phyloP scores from a whole-genome alignment of 2,888 invertebrate genomes.

The Diogma glabrata region DNA sequence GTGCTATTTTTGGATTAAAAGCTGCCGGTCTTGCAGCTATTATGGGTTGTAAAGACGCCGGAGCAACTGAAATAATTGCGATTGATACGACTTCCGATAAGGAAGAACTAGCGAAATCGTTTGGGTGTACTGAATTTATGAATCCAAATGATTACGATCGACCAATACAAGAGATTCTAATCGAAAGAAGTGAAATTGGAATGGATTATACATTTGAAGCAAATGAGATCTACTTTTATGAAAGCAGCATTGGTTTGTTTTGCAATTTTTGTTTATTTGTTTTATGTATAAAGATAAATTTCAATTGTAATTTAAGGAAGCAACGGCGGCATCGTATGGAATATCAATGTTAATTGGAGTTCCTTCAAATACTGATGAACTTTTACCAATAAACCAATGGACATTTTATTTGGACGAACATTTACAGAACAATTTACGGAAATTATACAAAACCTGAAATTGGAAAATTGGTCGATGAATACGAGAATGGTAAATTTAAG shows the following conservation, averaged over 20 bases:
- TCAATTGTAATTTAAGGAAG: no score
- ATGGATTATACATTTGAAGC: conserved; percentile 98
- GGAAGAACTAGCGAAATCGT: conserved; percentile 62
- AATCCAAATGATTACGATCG: conserved; percentile 77
- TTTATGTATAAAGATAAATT: no score
- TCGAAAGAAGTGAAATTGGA: conserved; percentile 88
- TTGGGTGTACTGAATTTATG: conserved; percentile 90
- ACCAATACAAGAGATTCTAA: conserved; percentile 77
- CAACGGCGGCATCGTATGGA: conserved; percentile 97
- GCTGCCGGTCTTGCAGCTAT: conserved; percentile 87
- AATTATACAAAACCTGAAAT: conserved; percentile 93
- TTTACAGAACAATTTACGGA: conserved; percentile 93
- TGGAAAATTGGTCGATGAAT: conserved; percentile 78
- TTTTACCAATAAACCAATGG: conserved; percentile 94
- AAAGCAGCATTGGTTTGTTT: conserved; percentile 42
- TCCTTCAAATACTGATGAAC: conserved; percentile 90
- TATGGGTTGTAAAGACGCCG: conserved; percentile 74
- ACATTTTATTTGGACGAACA: conserved; percentile 93
- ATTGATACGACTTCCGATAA: conserved; percentile 77
- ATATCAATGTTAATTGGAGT: conserved; percentile 93
- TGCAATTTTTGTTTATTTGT: conserved; percentile 37
- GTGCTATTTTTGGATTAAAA: conserved; percentile 89
- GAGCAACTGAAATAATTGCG: conserved; percentile 78
- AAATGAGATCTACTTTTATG: conserved; percentile 84
- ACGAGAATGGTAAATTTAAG: conserved; percentile 67